phyloP scores from a whole-genome alignment of 2,113 vertebrate genomes.

The Myotis lucifugus region DNA sequence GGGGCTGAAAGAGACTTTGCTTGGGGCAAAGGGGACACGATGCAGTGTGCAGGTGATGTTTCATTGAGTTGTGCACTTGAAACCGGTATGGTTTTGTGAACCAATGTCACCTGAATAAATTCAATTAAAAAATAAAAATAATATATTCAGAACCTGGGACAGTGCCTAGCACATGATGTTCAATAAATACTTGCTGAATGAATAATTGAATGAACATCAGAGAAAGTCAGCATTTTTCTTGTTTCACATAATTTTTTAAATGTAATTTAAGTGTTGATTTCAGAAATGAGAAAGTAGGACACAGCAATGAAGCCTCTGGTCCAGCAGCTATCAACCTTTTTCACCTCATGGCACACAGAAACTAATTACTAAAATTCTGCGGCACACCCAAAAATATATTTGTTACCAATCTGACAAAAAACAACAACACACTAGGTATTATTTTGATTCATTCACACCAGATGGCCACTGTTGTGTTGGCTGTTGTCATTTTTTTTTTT shows the following conservation, averaged over 20 bases:
- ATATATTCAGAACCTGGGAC: conserved; percentile 39
- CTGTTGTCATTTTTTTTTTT: neutral
- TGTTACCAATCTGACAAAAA: neutral
- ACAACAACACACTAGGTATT: neutral
- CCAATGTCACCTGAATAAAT: neutral
- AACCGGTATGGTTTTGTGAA: neutral
- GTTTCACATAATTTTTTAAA: neutral
- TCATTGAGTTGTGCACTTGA: neutral
- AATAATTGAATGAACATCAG: neutral
- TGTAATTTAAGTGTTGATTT: neutral
- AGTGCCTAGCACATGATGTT: neutral
- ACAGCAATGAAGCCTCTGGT: neutral
- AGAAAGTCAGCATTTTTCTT: neutral
- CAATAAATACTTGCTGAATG: conserved; percentile 5
- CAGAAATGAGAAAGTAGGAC: conserved; percentile 12
- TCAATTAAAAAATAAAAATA: neutral
- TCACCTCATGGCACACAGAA: neutral
- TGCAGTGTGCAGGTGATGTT: neutral
- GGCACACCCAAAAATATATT: neutral
- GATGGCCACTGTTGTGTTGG: neutral
- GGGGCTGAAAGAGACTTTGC: neutral
- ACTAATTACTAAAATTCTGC: neutral
- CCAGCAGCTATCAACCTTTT: neutral
- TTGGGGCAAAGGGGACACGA: neutral
- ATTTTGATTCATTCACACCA: neutral